Percentiles rank a stretch among this genome's conserved stretches.
These are phyloP conservation scores for Equus quagga DNA, from an alignment of 2,113 vertebrate genomes.

Conservation along the genomic window DNA sequence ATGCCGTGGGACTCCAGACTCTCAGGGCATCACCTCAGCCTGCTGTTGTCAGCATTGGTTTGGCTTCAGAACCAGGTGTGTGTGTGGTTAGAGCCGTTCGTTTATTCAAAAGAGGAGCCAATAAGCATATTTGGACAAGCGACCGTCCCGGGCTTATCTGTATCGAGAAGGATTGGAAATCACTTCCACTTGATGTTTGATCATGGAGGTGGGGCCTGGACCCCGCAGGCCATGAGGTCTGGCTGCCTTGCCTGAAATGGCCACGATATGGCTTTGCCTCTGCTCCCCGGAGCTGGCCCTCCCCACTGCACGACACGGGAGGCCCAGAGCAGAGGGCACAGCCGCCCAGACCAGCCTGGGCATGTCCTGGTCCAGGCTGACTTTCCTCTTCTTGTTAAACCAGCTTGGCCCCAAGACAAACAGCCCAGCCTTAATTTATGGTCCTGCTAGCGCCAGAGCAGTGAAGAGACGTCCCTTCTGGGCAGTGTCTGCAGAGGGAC, in stretches of 20 bases:
- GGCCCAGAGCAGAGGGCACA: neutral
- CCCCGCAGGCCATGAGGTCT: neutral
- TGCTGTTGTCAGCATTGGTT: neutral
- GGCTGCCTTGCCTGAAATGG: neutral
- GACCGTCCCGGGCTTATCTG: accelerated
- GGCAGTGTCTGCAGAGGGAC: no score
- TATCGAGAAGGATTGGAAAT: neutral
- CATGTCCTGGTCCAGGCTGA: neutral
- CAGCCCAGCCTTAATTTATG: neutral
- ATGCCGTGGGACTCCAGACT: neutral
- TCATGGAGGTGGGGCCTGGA: neutral
- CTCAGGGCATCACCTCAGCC: accelerated
- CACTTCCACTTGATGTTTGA: accelerated
- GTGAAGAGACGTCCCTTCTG: neutral
- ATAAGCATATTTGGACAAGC: neutral
- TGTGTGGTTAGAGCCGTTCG: neutral
- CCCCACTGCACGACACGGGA: neutral
- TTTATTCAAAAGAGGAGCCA: neutral
- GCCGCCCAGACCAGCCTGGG: neutral
- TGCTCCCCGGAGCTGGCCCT: neutral
- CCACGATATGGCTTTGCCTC: neutral
- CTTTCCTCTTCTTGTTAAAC: neutral
- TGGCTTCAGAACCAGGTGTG: neutral
- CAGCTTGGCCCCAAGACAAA: neutral
- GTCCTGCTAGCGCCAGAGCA: accelerated